phyloP scores from a whole-genome alignment of 2,113 vertebrate species.

The Periophthalmodon schlosseri region DNA sequence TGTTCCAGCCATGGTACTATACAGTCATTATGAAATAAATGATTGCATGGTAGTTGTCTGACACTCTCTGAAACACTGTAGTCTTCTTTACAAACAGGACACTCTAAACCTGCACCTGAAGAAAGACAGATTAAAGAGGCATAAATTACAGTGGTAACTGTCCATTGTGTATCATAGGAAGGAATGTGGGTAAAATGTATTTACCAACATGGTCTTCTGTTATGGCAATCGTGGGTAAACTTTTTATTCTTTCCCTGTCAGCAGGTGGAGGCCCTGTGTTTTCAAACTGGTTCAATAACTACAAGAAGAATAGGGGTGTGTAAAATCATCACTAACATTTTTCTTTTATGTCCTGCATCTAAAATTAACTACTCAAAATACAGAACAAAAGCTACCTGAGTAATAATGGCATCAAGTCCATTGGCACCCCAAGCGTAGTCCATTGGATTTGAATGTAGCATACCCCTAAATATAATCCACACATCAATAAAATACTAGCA shows the following conservation, averaged over 20 bases:
- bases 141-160: background rate
- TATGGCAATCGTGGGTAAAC: conserved; percentile 89
- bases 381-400: conserved; percentile 80
- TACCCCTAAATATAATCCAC: conserved; percentile 76
- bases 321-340: background rate
- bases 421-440: conserved; percentile 97
- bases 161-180: background rate
- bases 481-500: background rate
- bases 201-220: conserved; percentile 93
- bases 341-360: background rate
- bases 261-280: conserved; percentile 97
- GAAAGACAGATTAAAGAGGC: background rate
- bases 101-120: conserved; percentile 91
- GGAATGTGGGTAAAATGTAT: conserved; percentile 23
- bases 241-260: conserved; percentile 93
- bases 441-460: conserved; percentile 96
- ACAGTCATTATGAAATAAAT: conserved; percentile 95
- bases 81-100: conserved; percentile 98
- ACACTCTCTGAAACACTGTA: conserved; percentile 87
- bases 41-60: conserved; percentile 95
- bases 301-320: conserved; percentile 15
- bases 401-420: conserved; percentile 93
- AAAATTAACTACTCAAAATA: background rate
- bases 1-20: conserved; percentile 98
- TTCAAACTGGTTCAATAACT: conserved; percentile 99